Percentiles rank a stretch among this genome's conserved stretches.
These are phyloP conservation scores for Turnix velox DNA, from an alignment of 2,113 vertebrate species.

Conservation along the genomic window DNA sequence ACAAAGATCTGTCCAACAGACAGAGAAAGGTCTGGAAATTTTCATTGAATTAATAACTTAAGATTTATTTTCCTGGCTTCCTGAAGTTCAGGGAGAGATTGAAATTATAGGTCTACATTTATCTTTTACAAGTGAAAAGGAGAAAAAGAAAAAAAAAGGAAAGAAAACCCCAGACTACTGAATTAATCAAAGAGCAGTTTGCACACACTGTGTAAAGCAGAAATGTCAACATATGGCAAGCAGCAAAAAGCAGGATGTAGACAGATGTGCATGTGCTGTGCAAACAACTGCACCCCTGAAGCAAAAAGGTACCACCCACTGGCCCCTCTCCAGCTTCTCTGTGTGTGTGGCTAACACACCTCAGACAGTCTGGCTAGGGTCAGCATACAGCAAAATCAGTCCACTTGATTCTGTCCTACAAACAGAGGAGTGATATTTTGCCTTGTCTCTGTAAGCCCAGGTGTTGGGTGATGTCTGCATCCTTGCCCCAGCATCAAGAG, in stretches of 20 bases:
- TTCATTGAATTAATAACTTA: constrained; percentile 7
- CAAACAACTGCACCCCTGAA: constrained; percentile 15
- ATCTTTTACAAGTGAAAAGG: neutral
- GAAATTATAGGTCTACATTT: neutral
- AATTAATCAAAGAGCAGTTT: neutral
- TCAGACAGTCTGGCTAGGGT: neutral
- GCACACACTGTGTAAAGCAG: neutral
- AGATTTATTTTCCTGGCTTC: constrained; percentile 8
- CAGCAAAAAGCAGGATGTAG: constrained; percentile 9
- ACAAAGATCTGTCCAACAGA: neutral
- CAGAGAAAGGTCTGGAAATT: neutral
- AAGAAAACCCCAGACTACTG: neutral
- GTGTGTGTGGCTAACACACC: neutral
- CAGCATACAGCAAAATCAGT: neutral
- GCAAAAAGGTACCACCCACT: neutral
- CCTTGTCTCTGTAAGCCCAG: neutral
- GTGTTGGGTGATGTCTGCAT: neutral
- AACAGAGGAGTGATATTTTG: rapidly evolving
- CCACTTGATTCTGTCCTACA: neutral
- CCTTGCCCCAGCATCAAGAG: rapidly evolving
- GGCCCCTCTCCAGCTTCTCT: neutral
- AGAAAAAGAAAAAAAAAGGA: neutral
- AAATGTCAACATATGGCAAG: constrained; percentile 22
- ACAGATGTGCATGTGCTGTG: neutral
- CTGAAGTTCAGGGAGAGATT: neutral